Percentiles rank a stretch among this genome's conserved stretches.
Evolutionary conservation across 2,797 vertebrate species (phyloP).

Genomic region (Apodemus agrarius): DNA sequence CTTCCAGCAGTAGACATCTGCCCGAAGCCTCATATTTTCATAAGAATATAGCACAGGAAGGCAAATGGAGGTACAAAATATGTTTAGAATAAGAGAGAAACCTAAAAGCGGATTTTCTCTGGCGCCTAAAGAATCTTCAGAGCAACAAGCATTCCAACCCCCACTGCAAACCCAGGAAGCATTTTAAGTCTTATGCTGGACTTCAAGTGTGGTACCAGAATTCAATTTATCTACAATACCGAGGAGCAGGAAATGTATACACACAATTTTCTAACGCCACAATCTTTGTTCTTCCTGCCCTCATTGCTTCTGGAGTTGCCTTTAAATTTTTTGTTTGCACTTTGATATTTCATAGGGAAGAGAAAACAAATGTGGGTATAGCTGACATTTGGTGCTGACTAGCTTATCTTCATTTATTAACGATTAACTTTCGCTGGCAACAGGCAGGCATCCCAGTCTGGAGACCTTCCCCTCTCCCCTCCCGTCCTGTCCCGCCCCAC

Average conservation of each 20-base stretch:
- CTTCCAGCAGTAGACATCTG: neutral
- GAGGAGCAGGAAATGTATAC: slow-evolving; percentile 4
- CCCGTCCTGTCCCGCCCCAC: neutral
- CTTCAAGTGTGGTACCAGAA: slow-evolving; percentile 19
- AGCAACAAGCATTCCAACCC: neutral
- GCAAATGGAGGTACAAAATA: neutral
- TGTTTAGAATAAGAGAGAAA: slow-evolving; percentile 15
- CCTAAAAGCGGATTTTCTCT: neutral
- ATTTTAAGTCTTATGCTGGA: neutral
- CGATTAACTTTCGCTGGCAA: slow-evolving; percentile 71
- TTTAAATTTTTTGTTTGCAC: slow-evolving; percentile 48
- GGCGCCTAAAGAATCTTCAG: neutral
- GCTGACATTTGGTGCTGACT: slow-evolving; percentile 22
- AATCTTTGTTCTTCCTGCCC: slow-evolving; percentile 32
- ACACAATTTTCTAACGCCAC: neutral
- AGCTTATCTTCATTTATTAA: slow-evolving; percentile 71
- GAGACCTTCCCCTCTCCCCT: slow-evolving; percentile 53
- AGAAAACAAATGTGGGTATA: slow-evolving; percentile 15
- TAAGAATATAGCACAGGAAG: neutral
- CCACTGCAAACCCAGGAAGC: neutral
- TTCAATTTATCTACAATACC: slow-evolving; percentile 1
- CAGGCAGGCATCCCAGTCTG: slow-evolving; percentile 38
- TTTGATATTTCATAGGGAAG: slow-evolving; percentile 60
- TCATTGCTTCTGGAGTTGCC: neutral
- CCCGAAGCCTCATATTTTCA: neutral